Evolutionary conservation across 64 coral and sea anemone species (phyloP).

Genomic region (Stylophora pistillata): DNA sequence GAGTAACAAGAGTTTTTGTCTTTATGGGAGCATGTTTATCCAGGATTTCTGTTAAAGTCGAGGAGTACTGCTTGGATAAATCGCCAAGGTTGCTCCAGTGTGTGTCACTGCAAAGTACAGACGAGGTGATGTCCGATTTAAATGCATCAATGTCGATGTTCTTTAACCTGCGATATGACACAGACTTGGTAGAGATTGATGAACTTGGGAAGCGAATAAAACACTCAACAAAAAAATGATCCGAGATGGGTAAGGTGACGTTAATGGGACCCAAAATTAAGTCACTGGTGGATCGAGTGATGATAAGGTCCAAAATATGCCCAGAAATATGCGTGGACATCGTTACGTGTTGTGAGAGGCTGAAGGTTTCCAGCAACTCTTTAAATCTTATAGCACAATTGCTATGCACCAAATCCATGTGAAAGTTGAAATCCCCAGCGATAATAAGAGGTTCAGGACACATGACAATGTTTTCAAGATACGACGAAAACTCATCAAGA

Average conservation of each 20-base stretch:
- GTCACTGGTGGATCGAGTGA: slow-evolving; percentile 10
- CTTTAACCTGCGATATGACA: not conserved
- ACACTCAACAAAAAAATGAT: not conserved
- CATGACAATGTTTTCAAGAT: too few species aligned
- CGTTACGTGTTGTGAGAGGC: not conserved
- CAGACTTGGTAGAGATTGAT: not conserved
- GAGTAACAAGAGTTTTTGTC: slow-evolving; percentile 4
- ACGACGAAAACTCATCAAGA: slow-evolving; percentile 1
- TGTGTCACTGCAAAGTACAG: not conserved
- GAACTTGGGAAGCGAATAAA: not conserved
- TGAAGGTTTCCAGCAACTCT: slow-evolving; percentile 14
- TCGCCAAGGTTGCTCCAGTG: not conserved
- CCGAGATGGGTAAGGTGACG: not conserved
- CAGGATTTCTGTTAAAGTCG: not conserved
- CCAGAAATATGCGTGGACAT: not conserved
- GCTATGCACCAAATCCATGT: slow-evolving; percentile 20
- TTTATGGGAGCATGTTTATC: not conserved
- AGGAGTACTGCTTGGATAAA: not conserved
- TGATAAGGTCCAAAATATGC: slow-evolving; percentile 6
- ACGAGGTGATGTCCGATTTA: not conserved
- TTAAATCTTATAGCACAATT: slow-evolving; percentile 11
- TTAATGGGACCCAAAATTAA: not conserved
- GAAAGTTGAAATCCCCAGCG: slow-evolving; percentile 3
- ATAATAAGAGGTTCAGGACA: too few species aligned
- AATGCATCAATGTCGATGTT: not conserved